Conservation (phyloP, 1,140 invertebrate species). For the Chlorops oryzae region DNA sequence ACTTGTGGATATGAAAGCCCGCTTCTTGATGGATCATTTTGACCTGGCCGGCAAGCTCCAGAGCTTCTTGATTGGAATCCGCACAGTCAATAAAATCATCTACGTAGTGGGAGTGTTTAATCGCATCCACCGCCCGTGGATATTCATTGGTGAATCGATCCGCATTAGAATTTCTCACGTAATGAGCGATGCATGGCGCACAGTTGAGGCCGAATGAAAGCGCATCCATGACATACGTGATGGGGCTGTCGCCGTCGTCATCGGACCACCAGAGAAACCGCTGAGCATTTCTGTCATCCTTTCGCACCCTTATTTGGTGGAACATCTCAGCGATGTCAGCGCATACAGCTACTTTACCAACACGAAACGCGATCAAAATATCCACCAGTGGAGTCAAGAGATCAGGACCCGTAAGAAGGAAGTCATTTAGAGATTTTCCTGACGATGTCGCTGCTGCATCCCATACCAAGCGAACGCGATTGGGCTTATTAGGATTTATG, state of each 20-base stretch:
- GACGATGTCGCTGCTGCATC: slow-evolving; percentile 22
- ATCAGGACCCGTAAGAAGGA: background rate
- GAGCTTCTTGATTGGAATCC: slow-evolving; percentile 18
- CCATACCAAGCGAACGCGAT: slow-evolving; percentile 24
- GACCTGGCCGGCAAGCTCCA: slow-evolving; percentile 21
- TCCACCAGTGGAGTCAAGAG: background rate
- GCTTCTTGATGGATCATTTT: slow-evolving; percentile 23
- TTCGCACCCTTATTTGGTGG: too few species aligned
- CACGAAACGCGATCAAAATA: background rate
- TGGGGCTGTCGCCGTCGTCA: background rate
- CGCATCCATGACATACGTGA: background rate
- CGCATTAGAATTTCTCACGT: slow-evolving; percentile 20
- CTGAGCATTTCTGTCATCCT: background rate
- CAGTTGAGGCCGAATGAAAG: background rate
- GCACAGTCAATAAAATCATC: slow-evolving; percentile 41
- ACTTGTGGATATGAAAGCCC: slow-evolving; percentile 18
- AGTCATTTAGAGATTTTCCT: background rate
- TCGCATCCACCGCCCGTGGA: slow-evolving; percentile 24
- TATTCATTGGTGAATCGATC: slow-evolving; percentile 10
- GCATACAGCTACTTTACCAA: too few species aligned
- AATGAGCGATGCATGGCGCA: background rate
- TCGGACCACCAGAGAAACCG: slow-evolving; percentile 1
- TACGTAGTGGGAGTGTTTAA: slow-evolving; percentile 34
- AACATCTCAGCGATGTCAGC: too few species aligned
- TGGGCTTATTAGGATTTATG: slow-evolving; percentile 21